A percentile compares a stretch with the other conserved stretches of the same genome.
These are phyloP conservation scores for Hydrotaea diabolus DNA, from an alignment of 2,888 invertebrate genomes.

Conservation along the genomic window DNA sequence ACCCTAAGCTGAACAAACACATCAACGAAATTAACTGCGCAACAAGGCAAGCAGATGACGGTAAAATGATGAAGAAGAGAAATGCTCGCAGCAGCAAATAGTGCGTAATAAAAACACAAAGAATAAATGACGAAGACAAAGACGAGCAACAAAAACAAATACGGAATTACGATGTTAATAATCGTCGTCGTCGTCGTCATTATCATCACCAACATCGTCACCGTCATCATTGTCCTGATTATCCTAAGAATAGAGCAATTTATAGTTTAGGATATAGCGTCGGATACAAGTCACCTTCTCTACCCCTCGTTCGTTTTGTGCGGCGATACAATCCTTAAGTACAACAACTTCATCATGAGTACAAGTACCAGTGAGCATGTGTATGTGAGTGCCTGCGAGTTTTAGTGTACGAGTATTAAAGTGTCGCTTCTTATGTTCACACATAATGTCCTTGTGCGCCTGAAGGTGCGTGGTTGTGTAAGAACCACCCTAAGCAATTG, in stretches of 20 bases:
- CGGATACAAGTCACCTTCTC: conserved; percentile 20
- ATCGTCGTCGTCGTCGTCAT: conserved; percentile 1
- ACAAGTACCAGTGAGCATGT: neutral
- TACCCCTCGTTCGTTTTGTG: neutral
- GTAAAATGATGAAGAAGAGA: neutral
- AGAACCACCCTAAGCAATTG: neutral
- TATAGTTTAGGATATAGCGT: neutral
- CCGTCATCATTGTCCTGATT: conserved; percentile 47
- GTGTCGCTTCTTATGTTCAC: neutral
- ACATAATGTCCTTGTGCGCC: neutral
- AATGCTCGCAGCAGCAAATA: conserved; percentile 3
- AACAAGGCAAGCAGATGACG: neutral
- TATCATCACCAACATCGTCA: conserved; percentile 43
- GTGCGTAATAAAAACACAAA: conserved; percentile 32
- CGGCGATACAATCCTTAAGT: neutral
- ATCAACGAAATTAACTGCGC: conserved; percentile 12
- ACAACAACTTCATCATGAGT: neutral
- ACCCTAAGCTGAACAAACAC: neutral
- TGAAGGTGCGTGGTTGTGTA: neutral
- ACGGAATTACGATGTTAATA: conserved; percentile 6
- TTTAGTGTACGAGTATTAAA: neutral
- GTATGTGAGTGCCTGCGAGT: neutral
- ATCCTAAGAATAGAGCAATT: conserved; percentile 45
- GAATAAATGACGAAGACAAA: conserved; percentile 29
- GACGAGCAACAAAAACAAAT: neutral